Evolutionary conservation across 2,797 vertebrate genomes (phyloP), one percentile per base, ranked within the genome.

Genomic region (Leucoraja ocellata): DNA sequence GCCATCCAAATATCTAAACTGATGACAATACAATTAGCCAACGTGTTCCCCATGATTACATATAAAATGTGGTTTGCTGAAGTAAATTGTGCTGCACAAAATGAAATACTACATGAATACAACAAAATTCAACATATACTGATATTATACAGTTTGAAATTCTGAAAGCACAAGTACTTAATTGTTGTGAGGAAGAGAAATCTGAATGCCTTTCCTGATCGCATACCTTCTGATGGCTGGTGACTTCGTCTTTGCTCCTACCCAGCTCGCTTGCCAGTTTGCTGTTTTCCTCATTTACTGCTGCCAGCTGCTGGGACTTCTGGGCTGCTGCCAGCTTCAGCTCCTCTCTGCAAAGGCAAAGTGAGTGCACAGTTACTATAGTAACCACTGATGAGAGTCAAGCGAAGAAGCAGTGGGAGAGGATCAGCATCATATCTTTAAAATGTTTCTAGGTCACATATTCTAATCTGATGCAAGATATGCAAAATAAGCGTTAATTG

Each of bases 301-400:
- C 96, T 65, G 97, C 96, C 76, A 99, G 96, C 94, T 97, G 97
- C 95, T 97, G 96, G 46, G 96, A 96, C 96, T 97, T 97, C 94
- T 98, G 97, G 95, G 96, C 96, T 39, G 97, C 97, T 95, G 97
- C 96, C 96, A 96, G 96, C 96, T 97, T 98, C 94, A 98, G 97
- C 95, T 97, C 97, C 96, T 98, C 98, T 94, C 98, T 99, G 96
- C 93, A 95, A 94, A 96, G 95, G 97, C 94, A 96, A 88, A 91
- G 94, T 95, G 94, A 96, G 95, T 94, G 94, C 96, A 95, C 94
- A 93, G 97, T 97, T 96, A 97, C 97, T 96, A 97, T 96, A 94
- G 97, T 95, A 97, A 97, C 97, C 61, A 25, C 78, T 46, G 39
- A 61, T 58, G 73, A 93, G 90, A 94, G 95, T 95, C 95, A 95